Evolutionary conservation across 2,888 invertebrate genomes (phyloP), one percentile per base, ranked within the genome.

Genomic region (Himalopsyche anomala): DNA sequence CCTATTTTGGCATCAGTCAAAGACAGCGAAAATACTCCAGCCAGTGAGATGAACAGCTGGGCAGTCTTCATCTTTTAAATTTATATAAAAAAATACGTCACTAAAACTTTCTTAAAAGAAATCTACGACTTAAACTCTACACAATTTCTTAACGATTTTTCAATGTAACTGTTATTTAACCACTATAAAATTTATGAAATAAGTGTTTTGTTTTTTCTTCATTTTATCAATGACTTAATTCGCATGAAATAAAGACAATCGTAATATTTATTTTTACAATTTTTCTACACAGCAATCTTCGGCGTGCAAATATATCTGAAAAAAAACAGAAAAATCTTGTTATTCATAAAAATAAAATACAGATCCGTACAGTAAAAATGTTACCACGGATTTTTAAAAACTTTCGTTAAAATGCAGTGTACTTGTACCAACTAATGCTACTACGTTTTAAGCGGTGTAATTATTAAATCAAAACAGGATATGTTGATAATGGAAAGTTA

Each of bases 1-100:
- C 93, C 93, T 90, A 92, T 93, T 91, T 93, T 93, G 85, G 93
- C 93, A 89, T 93, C 92, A n/a, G 93, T 93, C 89, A 92, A 91
- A 36, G 92, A 91, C 88, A 93, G 91, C 1, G 92, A 91, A 89
- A 93, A 91, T 89, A 93, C 92, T 91, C 93, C 91, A 81, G 91
- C 91, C 9, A 93, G 91, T 90, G 92, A 92, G 91, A 93, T 89
- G 88, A 92, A 91, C 86, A 92, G 90, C 89, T 91, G 91, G 83
- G 91, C 90, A 90, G 91, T 91, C 92, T 91, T 92, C 93, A 93
- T 93, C 88, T 89, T 92, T 90, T 42, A 42, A 19, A 81, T 19
- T n/a, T 11, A 11, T 38, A 38, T 36, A 51, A 45, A 54, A 81
- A 81, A 81, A 15, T 81, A 45, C 54, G 54, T 51, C 54, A 54